phyloP scores from a whole-genome alignment of 2,797 vertebrate species.

The Diceros bicornis region DNA sequence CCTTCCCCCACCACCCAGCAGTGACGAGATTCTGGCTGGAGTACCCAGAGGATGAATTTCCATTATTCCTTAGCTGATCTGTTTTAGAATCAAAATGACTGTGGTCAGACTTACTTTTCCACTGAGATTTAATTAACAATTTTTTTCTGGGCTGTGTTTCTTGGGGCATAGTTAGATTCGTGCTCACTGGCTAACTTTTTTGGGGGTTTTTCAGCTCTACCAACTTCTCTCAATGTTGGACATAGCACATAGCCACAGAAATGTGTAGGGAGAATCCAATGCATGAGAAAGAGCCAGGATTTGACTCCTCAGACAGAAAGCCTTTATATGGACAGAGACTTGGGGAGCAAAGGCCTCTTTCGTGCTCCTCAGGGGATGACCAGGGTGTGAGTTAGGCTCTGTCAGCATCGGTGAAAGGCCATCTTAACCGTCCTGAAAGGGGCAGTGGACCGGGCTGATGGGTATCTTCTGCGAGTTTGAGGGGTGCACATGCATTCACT shows the following conservation, averaged over 20 bases:
- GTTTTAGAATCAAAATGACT: slow-evolving; percentile 53
- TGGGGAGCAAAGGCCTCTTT: not conserved
- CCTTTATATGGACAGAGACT: not conserved
- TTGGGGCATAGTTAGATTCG: slow-evolving; percentile 11
- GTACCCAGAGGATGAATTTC: not conserved
- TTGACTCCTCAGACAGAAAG: not conserved
- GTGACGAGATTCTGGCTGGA: not conserved
- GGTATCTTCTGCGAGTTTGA: not conserved
- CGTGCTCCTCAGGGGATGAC: not conserved
- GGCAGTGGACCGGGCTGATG: not conserved
- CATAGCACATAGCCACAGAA: slow-evolving; percentile 19
- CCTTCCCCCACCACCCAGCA: fast-evolving
- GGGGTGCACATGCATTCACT: slow-evolving; percentile 65
- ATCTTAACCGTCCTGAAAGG: not conserved
- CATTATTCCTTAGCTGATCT: not conserved
- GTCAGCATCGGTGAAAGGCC: not conserved
- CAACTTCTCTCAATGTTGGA: slow-evolving; percentile 10
- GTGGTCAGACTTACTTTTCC: slow-evolving; percentile 62
- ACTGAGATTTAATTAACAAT: slow-evolving; percentile 60
- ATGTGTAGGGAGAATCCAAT: not conserved
- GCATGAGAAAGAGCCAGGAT: not conserved
- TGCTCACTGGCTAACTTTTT: slow-evolving; percentile 4
- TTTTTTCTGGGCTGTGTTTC: slow-evolving; percentile 17
- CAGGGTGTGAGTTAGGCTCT: not conserved
- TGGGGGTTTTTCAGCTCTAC: not conserved